These are phyloP conservation scores for Spisula solida DNA, from an alignment of 2,888 invertebrate genomes.

Conservation along the genomic window DNA sequence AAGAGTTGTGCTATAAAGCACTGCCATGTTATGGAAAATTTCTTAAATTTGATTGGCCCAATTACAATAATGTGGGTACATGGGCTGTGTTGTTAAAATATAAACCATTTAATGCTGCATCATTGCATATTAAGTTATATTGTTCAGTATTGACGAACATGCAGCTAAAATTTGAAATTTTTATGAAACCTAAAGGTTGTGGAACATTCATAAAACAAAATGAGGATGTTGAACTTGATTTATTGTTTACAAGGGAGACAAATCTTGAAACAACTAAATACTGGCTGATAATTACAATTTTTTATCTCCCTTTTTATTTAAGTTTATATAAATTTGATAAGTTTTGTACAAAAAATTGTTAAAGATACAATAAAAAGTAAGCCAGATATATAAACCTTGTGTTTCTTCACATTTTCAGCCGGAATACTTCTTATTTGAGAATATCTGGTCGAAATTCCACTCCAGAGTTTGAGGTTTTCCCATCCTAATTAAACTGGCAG, in stretches of 20 bases:
- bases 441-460: too few species aligned
- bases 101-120: too few species aligned
- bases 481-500: too few species aligned
- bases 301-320: neutral
- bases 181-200: neutral
- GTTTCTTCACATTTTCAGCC: too few species aligned
- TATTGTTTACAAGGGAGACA: neutral
- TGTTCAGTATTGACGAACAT: too few species aligned
- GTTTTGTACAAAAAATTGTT: constrained; percentile 2
- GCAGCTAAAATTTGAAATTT: neutral
- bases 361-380: neutral
- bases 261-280: neutral
- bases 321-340: neutral
- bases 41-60: neutral
- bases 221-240: neutral
- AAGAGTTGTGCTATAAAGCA: constrained; percentile 3
- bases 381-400: neutral
- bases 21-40: neutral
- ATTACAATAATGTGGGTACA: neutral
- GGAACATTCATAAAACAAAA: neutral
- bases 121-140: too few species aligned
- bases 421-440: too few species aligned
- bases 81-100: neutral
- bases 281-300: neutral
- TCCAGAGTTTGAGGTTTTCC: too few species aligned